phyloP scores from a whole-genome alignment of 2,888 invertebrate genomes.

The Epistrophella euchroma region DNA sequence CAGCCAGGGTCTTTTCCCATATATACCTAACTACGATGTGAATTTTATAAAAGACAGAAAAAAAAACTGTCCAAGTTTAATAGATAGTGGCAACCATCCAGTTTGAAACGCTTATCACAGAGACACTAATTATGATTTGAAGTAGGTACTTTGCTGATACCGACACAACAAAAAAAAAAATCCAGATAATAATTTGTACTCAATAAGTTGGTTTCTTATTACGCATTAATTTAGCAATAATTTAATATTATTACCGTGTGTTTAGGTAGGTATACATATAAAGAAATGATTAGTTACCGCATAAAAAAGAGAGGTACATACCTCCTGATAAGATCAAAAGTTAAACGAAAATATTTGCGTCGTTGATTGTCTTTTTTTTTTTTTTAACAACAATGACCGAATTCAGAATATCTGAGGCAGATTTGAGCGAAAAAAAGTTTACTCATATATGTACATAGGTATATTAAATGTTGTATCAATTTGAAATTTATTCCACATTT shows the following conservation, averaged over 20 bases:
- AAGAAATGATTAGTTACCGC: constrained; percentile 9
- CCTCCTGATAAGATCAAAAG: constrained; percentile 30
- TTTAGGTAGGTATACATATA: no score
- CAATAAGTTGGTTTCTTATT: not conserved
- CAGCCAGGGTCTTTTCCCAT: no score
- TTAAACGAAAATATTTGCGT: constrained; percentile 30
- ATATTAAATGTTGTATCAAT: not conserved
- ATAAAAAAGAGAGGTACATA: not conserved
- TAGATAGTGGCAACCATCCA: not conserved
- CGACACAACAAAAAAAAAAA: not conserved
- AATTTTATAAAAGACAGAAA: no score
- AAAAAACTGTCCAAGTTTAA: not conserved
- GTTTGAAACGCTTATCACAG: constrained; percentile 4
- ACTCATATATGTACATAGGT: no score
- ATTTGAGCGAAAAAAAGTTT: not conserved
- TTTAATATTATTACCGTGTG: not conserved
- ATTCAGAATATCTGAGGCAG: not conserved
- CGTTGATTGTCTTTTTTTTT: not conserved
- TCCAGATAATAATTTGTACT: not conserved
- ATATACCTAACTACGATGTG: no score
- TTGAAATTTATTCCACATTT: constrained; percentile 17
- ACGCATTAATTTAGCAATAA: constrained; percentile 4
- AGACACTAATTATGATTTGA: constrained; percentile 15
- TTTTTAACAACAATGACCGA: constrained; percentile 1
- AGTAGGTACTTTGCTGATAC: constrained; percentile 2